phyloP scores from a whole-genome alignment of 1,140 invertebrate genomes.

The Neodiprion pinetum region DNA sequence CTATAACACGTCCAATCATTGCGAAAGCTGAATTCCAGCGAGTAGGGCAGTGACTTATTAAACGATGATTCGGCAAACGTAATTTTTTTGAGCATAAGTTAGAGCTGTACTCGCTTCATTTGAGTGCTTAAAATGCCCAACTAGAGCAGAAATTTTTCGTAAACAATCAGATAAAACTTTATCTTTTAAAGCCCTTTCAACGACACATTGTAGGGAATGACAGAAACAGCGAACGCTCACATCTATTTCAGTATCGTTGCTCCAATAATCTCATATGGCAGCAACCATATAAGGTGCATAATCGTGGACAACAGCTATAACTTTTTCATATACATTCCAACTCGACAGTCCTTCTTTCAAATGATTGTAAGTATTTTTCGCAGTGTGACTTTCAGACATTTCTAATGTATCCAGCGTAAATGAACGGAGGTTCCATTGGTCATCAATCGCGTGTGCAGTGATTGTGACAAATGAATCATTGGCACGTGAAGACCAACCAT shows the following conservation, averaged over 20 bases:
- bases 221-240: conserved; percentile 15
- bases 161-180: not conserved
- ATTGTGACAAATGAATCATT: not conserved
- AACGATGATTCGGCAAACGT: conserved; percentile 11
- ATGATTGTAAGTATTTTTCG: not conserved
- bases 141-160: conserved; percentile 10
- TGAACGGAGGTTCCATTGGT: conserved; percentile 8
- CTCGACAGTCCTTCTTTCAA: not conserved
- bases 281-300: conserved; percentile 13
- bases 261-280: not conserved
- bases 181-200: not conserved
- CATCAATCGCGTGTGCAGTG: conserved; percentile 11
- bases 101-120: conserved; percentile 6
- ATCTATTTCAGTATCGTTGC: not conserved
- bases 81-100: not conserved
- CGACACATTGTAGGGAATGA: conserved; percentile 10
- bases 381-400: conserved; percentile 1
- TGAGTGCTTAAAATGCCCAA: conserved; percentile 21
- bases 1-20: too few relatives aligned
- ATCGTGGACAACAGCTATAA: conserved; percentile 21
- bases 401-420: conserved; percentile 15
- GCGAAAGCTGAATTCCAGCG: conserved; percentile 4
- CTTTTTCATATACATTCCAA: conserved; percentile 12
- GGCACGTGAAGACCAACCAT: conserved; percentile 3
- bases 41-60: conserved; percentile 11